Base-by-base conservation (phyloP, 2,797 vertebrate species). In the Enteromius afrohamiltoni region DNA sequence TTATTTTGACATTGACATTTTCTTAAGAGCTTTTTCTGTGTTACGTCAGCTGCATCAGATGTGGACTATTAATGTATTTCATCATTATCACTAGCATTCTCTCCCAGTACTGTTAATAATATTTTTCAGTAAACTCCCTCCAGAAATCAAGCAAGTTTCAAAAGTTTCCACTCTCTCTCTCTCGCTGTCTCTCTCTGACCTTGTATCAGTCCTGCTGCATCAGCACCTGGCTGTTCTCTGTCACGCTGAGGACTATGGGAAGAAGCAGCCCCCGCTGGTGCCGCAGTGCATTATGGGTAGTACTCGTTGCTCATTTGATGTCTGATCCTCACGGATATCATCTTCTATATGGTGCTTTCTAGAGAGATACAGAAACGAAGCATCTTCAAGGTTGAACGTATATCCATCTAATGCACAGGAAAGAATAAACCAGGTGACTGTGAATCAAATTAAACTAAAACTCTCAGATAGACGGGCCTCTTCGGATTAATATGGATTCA, bases 381-480 rank as follows among this genome's bases (percentile, higher is more conserved):
- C 21, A 16, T 40, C n/a, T 58, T 76, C 53, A 58, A 42, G 58
- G 49, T 21, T 26, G 6, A 58, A 60, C 4, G 3, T 55, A 26
- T 4, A 14, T 17, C n/a, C n/a, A 26, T 42, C 74, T 42, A 49
- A 73, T 73, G 51, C 21, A 37, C 69, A 53, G 13, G 55, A 55
- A 17, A 3, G 68, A 34, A 16, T 4, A 31, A 58, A 45, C 74
- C 29, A 21, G 47, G 31, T 60, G 67, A 62, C 14, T 34, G 47
- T 53, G 53, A 58, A 29, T 21, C 14, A 51, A 53, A 19, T 83
- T 7, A 69, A 58, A 60, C 69, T 26, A 5, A 10, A 11, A 19
- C 60, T 31, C 64, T 37, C 81, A 86, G 77, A 77, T 71, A 83
- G 26, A 60, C 29, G 5, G 79, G 67, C 71, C 68, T n/a, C 78